Evolutionary conservation across 2,888 invertebrate species (phyloP), one percentile per base, ranked within the genome.

Genomic region (Yponomeuta evonymella): DNA sequence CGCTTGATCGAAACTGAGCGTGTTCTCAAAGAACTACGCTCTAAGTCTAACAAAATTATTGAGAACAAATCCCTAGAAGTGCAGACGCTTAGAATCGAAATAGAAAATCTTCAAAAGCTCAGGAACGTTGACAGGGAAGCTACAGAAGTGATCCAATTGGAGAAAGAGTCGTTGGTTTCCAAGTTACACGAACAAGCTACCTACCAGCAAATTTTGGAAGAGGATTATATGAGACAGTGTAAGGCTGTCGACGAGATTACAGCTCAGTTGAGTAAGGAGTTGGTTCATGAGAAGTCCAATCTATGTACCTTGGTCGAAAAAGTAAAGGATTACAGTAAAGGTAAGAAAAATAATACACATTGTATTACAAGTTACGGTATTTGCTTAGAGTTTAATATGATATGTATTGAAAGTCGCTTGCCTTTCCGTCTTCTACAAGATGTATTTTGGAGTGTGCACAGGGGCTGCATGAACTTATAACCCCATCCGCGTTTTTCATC

Each of bases 81-180:
- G 58, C 29, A 66, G 33, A 58, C 51, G 15, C 66, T 70, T 33
- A 62, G 51, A n/a, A 62, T 43, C 12, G 66, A 66, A 11, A 29
- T 66, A n/a, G 62, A 48, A 15, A 36, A 8, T 30, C 8, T 70
- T 15, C 67, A 66, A 67, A 23, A 51, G 51, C 6, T 43, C 8
- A 48, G 15, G 65, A 76, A 81, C n/a, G 73, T 72, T 29, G 79
- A 80, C 69, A 73, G 72, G 70, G 75, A 79, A 72, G 72, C 77
- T 12, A 78, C 83, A 62, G 75, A 80, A 64, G 76, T 75, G 8
- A 73, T 84, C 66, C 78, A 81, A 74, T 79, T 78, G 72, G 84
- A 85, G 75, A 67, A 48, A 67, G 36, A 71, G 68, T 23, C 43
- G 43, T 48, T 67, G 48, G 67, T 48, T n/a, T 23, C 33, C 12